Conservation (phyloP, 2,888 invertebrate genomes). For the Arenicola marina region DNA sequence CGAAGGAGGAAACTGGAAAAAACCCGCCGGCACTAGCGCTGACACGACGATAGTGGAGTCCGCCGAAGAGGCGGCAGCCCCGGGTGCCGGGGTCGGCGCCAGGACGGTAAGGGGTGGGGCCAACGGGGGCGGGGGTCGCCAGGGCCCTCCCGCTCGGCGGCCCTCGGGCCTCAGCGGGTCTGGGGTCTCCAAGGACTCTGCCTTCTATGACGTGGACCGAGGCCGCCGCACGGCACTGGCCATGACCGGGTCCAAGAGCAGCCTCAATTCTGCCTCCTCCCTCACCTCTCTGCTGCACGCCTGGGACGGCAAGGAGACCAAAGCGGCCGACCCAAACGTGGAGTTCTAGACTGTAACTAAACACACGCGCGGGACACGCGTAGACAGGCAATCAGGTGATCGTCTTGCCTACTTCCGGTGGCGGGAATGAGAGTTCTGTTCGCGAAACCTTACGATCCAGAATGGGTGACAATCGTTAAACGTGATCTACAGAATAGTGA, state of each 20-base stretch:
- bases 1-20: background rate
- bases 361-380: no score
- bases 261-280: constrained; percentile 15
- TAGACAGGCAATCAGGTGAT: no score
- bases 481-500: no score
- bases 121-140: background rate
- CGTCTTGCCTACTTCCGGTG: no score
- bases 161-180: constrained; percentile 7
- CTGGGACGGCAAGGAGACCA: constrained; percentile 6
- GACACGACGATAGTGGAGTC: background rate
- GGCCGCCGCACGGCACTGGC: background rate
- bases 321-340: no score
- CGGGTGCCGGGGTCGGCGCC: constrained; percentile 1
- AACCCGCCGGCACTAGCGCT: background rate
- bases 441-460: no score
- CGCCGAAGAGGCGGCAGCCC: background rate
- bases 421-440: no score
- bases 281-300: constrained; percentile 16
- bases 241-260: constrained; percentile 5
- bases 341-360: no score
- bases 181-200: constrained; percentile 9
- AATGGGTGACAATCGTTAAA: no score
- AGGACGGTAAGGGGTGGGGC: constrained; percentile 2
- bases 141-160: background rate
- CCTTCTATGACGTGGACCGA: background rate